phyloP scores from a whole-genome alignment of 1,140 invertebrate species.

The Lepidurus couesii region DNA sequence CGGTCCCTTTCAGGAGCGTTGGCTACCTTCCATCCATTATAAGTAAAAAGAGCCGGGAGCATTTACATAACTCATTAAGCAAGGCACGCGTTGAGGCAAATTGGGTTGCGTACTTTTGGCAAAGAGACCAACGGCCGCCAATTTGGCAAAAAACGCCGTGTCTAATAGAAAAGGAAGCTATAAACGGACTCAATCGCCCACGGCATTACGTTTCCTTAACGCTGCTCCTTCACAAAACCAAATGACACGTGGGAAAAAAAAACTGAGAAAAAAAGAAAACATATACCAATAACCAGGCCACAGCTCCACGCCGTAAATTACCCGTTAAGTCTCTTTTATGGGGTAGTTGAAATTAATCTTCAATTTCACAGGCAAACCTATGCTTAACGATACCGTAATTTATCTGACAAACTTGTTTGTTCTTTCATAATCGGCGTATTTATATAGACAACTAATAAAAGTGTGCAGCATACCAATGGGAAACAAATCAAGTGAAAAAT shows the following conservation, averaged over 20 bases:
- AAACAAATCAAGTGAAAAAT: too few relatives aligned
- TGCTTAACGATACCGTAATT: too few relatives aligned
- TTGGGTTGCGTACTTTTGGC: slow-evolving; percentile 7
- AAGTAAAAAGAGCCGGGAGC: background rate
- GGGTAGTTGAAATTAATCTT: too few relatives aligned
- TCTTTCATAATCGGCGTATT: too few relatives aligned
- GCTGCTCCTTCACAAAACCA: background rate
- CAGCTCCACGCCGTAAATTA: too few relatives aligned
- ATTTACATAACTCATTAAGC: slow-evolving; percentile 20
- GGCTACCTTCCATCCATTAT: slow-evolving; percentile 18
- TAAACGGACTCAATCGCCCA: background rate
- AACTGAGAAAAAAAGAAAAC: background rate
- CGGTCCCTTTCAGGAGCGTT: background rate
- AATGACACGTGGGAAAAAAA: background rate
- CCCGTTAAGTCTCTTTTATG: too few relatives aligned
- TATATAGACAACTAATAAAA: too few relatives aligned
- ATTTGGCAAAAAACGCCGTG: background rate
- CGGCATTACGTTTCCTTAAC: background rate
- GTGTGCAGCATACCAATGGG: too few relatives aligned
- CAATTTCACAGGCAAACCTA: too few relatives aligned
- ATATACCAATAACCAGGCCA: too few relatives aligned
- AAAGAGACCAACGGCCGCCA: background rate
- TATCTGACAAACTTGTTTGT: too few relatives aligned
- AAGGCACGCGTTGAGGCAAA: background rate
- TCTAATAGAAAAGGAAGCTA: background rate